phyloP scores from a whole-genome alignment of 2,888 invertebrate genomes.

The Empis livida region DNA sequence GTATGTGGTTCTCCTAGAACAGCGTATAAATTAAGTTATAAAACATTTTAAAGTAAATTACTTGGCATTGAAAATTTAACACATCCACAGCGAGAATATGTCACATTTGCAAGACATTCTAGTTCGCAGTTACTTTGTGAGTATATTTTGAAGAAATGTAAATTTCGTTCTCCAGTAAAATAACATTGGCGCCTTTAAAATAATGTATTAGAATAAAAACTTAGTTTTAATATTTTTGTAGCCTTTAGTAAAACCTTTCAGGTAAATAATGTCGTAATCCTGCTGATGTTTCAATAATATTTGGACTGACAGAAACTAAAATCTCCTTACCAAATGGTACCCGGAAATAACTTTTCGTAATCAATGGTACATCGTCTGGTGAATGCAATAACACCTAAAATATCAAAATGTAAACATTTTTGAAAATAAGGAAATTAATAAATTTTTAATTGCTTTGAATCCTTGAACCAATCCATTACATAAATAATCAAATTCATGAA shows the following conservation, averaged over 20 bases:
- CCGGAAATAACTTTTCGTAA: slow-evolving; percentile 53
- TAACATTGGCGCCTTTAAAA: slow-evolving; percentile 45
- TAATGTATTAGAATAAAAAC: neutral
- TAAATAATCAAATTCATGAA: slow-evolving; percentile 50
- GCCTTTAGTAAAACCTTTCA: slow-evolving; percentile 29
- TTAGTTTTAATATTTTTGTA: neutral
- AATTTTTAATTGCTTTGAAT: slow-evolving; percentile 43
- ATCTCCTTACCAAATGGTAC: slow-evolving; percentile 55
- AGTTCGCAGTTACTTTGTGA: slow-evolving; percentile 60
- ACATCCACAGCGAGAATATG: slow-evolving; percentile 48
- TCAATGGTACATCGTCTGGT: slow-evolving; percentile 53
- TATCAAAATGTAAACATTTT: neutral
- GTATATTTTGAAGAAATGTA: slow-evolving; percentile 52
- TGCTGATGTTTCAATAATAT: slow-evolving; percentile 58
- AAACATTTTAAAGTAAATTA: slow-evolving; percentile 3
- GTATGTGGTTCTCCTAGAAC: slow-evolving; percentile 23
- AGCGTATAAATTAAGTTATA: slow-evolving; percentile 16
- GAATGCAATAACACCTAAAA: slow-evolving; percentile 50
- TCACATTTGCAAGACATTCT: slow-evolving; percentile 57
- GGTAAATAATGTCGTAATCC: slow-evolving; percentile 44
- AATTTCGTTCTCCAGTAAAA: slow-evolving; percentile 48
- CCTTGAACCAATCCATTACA: slow-evolving; percentile 63
- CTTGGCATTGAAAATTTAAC: slow-evolving; percentile 58
- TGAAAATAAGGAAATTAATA: neutral
- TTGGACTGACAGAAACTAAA: slow-evolving; percentile 54